These are phyloP conservation scores for Manis pentadactyla DNA, from an alignment of 2,797 vertebrate species.

Conservation along the genomic window DNA sequence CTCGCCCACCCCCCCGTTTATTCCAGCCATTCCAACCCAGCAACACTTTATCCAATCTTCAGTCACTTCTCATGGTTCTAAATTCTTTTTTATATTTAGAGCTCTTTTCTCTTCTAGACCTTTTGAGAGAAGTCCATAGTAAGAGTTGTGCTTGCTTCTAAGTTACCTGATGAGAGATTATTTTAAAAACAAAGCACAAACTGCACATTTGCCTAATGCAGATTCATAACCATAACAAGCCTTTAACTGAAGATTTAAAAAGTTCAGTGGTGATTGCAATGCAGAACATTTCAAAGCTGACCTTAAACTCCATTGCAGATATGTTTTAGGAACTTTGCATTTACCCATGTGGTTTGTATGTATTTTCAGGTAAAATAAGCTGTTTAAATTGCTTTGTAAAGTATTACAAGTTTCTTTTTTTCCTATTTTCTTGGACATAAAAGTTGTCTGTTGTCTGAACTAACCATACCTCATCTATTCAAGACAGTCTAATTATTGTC, in stretches of 20 bases:
- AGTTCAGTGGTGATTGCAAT: not conserved
- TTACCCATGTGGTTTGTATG: not conserved
- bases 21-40: not conserved
- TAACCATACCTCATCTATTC: slow-evolving; percentile 69
- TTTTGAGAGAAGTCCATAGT: not conserved
- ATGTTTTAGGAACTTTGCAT: not conserved
- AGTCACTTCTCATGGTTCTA: not conserved
- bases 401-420: slow-evolving; percentile 20
- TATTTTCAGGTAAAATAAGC: not conserved
- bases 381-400: slow-evolving; percentile 12
- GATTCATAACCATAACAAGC: not conserved
- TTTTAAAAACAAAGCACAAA: slow-evolving; percentile 4
- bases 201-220: not conserved
- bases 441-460: slow-evolving; percentile 63
- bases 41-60: slow-evolving; percentile 16
- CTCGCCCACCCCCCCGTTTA: not conserved
- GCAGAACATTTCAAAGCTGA: not conserved
- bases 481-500: slow-evolving; percentile 77
- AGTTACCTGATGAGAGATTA: slow-evolving; percentile 9
- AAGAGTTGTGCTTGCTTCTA: not conserved
- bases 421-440: not conserved
- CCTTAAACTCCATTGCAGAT: not conserved
- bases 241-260: slow-evolving; percentile 42
- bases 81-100: not conserved
- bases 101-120: not conserved